Conservation (phyloP, 1,140 invertebrate species). For the Cherax destructor region DNA sequence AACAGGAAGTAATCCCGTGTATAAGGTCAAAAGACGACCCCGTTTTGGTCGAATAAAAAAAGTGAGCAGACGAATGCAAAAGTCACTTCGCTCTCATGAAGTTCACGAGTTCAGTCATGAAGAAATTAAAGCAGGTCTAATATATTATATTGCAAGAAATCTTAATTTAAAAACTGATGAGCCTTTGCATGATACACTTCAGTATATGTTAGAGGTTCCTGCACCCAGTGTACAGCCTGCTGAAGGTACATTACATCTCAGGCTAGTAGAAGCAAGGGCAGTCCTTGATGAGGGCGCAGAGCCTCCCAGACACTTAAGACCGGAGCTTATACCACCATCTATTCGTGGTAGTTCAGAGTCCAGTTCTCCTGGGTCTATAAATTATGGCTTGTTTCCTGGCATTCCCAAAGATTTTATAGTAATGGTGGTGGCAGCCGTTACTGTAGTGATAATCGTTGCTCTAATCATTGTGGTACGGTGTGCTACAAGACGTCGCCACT, state of each 20-base stretch:
- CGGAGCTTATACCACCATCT: conserved; percentile 76
- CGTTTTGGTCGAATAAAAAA: conserved; percentile 70
- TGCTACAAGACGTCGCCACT: conserved; percentile 75
- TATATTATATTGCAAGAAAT: conserved; percentile 65
- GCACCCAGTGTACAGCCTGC: conserved; percentile 88
- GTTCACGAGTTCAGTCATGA: conserved; percentile 67
- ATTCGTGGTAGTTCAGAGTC: conserved; percentile 68
- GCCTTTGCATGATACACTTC: conserved; percentile 78
- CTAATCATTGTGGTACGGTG: conserved; percentile 84
- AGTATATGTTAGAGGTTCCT: conserved; percentile 83
- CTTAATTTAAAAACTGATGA: conserved; percentile 73
- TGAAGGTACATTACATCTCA: conserved; percentile 82
- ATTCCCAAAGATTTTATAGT: conserved; percentile 82
- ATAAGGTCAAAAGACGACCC: conserved; percentile 56
- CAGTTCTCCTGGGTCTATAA: conserved; percentile 75
- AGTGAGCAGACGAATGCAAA: conserved; percentile 41
- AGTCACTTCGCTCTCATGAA: conserved; percentile 56
- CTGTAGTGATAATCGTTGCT: conserved; percentile 82
- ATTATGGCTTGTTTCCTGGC: conserved; percentile 77
- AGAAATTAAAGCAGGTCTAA: conserved; percentile 61
- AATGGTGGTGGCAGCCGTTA: conserved; percentile 83
- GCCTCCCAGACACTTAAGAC: conserved; percentile 73
- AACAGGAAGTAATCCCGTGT: conserved; percentile 82
- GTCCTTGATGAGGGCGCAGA: conserved; percentile 45
- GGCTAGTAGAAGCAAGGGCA: conserved; percentile 52